A percentile compares a stretch with the other conserved stretches of the same genome.
Evolutionary conservation across 2,888 invertebrate genomes (phyloP).

Genomic region (Drosophila prostipennis): DNA sequence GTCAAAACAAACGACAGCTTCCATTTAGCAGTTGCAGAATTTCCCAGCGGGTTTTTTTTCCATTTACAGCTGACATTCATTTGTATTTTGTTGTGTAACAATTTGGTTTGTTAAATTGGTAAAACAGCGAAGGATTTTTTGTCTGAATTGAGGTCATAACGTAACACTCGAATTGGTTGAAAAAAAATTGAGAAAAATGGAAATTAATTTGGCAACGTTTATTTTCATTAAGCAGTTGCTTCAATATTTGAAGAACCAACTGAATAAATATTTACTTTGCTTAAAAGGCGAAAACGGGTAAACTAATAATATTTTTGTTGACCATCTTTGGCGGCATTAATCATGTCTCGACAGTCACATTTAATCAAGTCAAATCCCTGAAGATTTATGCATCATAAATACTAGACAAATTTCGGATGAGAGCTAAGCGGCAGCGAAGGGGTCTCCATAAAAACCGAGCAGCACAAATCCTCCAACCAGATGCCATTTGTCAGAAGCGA

Average conservation of each 20-base stretch:
- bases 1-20: conserved; percentile 67
- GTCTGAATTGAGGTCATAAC: not conserved
- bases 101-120: conserved; percentile 21
- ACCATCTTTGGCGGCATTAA: conserved; percentile 14
- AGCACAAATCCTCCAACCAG: conserved; percentile 13
- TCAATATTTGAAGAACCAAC: too few relatives aligned
- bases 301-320: conserved; percentile 2
- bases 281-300: not conserved
- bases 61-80: conserved; percentile 6
- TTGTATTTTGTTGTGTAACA: conserved; percentile 17
- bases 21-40: conserved; percentile 30
- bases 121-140: conserved; percentile 7
- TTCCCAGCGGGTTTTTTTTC: not conserved
- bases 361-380: conserved; percentile 30
- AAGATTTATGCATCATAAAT: conserved; percentile 39
- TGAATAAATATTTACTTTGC: not conserved
- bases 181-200: not conserved
- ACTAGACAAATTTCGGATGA: conserved; percentile 31
- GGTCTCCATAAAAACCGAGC: conserved; percentile 21
- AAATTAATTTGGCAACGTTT: not conserved
- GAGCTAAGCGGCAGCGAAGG: too few relatives aligned
- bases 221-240: not conserved
- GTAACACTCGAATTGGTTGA: not conserved
- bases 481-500: conserved; percentile 60
- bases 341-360: conserved; percentile 27